These are phyloP conservation scores for Sinodicranocentrus sp. DNA, from an alignment of 2,888 invertebrate species.

Conservation along the genomic window DNA sequence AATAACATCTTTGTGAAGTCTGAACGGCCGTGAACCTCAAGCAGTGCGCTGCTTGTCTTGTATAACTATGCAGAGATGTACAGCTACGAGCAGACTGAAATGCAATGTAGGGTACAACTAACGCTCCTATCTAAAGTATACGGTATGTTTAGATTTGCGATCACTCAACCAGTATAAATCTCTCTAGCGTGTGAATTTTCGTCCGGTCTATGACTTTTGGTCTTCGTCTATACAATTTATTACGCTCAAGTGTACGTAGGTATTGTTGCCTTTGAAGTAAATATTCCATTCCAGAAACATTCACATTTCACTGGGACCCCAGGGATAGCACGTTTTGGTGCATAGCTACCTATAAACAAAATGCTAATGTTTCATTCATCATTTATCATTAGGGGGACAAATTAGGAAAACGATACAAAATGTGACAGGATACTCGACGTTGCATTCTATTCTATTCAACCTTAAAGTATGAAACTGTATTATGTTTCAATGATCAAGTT, in stretches of 20 bases:
- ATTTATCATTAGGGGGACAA: no score
- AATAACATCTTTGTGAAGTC: not conserved
- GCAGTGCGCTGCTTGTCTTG: not conserved
- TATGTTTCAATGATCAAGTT: no score
- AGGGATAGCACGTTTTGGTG: not conserved
- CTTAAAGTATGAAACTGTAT: no score
- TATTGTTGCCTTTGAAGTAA: not conserved
- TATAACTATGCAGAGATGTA: not conserved
- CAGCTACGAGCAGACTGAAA: no score
- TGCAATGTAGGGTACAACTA: not conserved
- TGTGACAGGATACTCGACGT: no score
- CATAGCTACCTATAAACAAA: not conserved
- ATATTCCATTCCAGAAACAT: not conserved
- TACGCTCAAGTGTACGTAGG: no score
- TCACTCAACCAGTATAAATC: constrained; percentile 2
- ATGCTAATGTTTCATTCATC: no score
- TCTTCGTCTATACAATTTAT: no score
- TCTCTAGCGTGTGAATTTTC: not conserved
- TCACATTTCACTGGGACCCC: not conserved
- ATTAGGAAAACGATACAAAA: no score
- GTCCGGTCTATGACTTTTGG: not conserved
- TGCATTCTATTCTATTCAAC: no score
- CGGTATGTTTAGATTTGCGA: not conserved
- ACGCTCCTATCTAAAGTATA: not conserved
- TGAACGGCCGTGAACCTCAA: constrained; percentile 12